Evolutionary conservation across 2,113 vertebrate genomes (phyloP).

Genomic region (Ginglymostoma cirratum): DNA sequence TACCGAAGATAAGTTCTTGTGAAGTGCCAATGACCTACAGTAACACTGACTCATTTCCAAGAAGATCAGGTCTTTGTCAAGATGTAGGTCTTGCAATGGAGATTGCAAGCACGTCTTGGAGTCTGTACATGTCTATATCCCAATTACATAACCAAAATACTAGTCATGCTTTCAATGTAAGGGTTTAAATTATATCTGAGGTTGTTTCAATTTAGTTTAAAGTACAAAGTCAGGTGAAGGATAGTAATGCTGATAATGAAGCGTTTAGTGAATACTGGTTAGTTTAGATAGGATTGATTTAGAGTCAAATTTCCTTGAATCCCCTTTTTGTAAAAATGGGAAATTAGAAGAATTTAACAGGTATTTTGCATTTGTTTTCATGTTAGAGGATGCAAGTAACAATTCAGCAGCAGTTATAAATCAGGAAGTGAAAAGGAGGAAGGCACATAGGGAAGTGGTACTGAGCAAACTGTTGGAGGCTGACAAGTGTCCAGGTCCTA

Average conservation of each 20-base stretch:
- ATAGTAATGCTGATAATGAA: not conserved
- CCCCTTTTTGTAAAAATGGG: not conserved
- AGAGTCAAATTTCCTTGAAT: not conserved
- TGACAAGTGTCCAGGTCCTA: too few relatives aligned
- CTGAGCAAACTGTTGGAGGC: too few relatives aligned
- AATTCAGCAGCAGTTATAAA: too few relatives aligned
- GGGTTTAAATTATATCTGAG: not conserved
- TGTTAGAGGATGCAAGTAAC: too few relatives aligned
- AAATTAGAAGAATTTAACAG: too few relatives aligned
- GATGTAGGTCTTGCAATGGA: not conserved
- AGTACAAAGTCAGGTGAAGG: not conserved
- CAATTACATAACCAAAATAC: not conserved
- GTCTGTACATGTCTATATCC: not conserved
- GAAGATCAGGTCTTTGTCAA: not conserved
- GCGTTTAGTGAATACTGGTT: not conserved
- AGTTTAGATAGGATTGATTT: not conserved
- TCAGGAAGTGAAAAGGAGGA: too few relatives aligned
- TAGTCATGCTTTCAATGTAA: not conserved
- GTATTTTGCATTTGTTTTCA: too few relatives aligned
- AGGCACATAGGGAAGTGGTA: too few relatives aligned
- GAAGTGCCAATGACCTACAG: not conserved
- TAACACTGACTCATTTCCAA: not conserved
- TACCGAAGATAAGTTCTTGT: not conserved
- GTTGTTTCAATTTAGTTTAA: not conserved
- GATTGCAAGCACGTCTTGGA: not conserved